A percentile compares a stretch with the other conserved stretches of the same genome.
Evolutionary conservation across 1,140 invertebrate species (phyloP).

Genomic region (Brachionus asplanchnoidis): DNA sequence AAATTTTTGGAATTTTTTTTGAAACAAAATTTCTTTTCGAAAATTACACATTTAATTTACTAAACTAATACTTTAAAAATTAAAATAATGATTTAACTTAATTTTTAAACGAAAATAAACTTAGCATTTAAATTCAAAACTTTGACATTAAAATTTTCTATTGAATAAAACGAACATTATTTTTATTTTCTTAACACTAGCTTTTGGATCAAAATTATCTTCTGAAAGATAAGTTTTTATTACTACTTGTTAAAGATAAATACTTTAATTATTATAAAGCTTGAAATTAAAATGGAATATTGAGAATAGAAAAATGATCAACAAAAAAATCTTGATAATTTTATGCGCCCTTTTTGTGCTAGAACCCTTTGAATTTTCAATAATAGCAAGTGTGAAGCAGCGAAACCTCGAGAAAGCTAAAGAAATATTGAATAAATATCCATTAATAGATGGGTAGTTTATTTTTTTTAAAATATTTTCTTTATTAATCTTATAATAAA

Average conservation of each 20-base stretch:
- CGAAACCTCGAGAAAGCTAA: slow-evolving; percentile 58
- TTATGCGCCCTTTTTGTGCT: neutral
- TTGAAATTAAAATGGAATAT: slow-evolving; percentile 43
- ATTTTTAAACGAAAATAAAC: neutral
- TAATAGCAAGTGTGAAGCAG: neutral
- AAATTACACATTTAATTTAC: neutral
- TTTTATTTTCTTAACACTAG: neutral
- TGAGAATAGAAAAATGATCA: slow-evolving; percentile 43
- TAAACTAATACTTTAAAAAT: too few species aligned
- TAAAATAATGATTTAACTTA: neutral
- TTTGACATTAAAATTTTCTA: neutral
- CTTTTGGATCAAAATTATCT: neutral
- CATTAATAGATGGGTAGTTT: slow-evolving; percentile 63
- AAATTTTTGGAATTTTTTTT: neutral
- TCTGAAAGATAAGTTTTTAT: neutral
- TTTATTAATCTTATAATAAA: neutral
- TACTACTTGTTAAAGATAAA: neutral
- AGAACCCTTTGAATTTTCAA: neutral
- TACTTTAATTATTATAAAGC: neutral
- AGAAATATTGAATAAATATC: slow-evolving; percentile 62
- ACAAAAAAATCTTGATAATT: neutral
- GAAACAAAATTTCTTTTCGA: neutral
- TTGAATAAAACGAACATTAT: neutral
- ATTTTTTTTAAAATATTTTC: neutral
- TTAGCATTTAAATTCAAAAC: neutral